phyloP scores from a whole-genome alignment of 2,113 vertebrate genomes.

The Indri indri region DNA sequence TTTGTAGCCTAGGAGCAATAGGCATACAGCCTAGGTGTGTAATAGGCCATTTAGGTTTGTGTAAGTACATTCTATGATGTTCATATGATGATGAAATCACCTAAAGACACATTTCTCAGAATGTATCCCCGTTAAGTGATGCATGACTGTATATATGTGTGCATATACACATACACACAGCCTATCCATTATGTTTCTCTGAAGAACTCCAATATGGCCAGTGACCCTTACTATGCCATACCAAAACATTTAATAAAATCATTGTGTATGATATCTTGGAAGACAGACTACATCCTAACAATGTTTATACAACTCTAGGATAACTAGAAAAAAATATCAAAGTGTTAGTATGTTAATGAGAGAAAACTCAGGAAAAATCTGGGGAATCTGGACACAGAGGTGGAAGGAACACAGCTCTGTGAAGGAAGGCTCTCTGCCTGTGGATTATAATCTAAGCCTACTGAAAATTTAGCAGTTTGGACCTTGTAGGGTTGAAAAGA shows the following conservation, averaged over 20 bases:
- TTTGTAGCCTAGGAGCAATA: not conserved
- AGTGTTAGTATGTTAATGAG: not conserved
- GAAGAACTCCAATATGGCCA: not conserved
- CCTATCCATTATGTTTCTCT: not conserved
- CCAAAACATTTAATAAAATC: constrained; percentile 2
- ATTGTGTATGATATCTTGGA: not conserved
- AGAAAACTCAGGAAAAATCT: not conserved
- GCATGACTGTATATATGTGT: not conserved
- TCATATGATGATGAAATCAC: no score
- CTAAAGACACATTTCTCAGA: no score
- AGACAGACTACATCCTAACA: not conserved
- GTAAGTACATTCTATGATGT: not conserved
- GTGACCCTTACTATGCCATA: not conserved
- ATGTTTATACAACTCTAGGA: not conserved
- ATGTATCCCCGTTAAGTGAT: no score
- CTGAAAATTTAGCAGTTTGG: not conserved
- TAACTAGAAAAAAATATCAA: not conserved
- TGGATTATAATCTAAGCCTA: not conserved
- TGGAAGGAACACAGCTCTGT: not conserved
- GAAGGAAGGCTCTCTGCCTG: not conserved
- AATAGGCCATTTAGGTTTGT: not conserved
- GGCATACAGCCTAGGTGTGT: not conserved
- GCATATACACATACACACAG: not conserved
- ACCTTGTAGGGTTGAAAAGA: not conserved
- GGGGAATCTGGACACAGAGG: not conserved